Conservation (phyloP, 1,140 invertebrate genomes). For the Pentalonia nigronervosa region DNA sequence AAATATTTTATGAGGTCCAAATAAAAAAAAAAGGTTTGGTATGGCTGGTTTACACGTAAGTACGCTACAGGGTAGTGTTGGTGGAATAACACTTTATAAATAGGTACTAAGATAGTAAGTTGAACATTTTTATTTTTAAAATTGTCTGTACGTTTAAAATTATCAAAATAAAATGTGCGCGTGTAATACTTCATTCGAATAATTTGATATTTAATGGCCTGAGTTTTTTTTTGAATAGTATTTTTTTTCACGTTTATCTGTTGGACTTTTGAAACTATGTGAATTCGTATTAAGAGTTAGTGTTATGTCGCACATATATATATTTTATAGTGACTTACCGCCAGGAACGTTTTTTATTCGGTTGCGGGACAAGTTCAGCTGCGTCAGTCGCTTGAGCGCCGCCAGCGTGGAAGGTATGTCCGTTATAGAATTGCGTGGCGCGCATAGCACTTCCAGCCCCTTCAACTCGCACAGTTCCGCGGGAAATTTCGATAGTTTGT, state of each 20-base stretch:
- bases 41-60: background rate
- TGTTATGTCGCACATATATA: background rate
- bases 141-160: background rate
- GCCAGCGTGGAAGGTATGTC: background rate
- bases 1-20: no score
- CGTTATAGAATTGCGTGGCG: background rate
- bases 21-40: no score
- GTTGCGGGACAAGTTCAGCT: slow-evolving; percentile 32
- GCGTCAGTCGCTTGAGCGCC: slow-evolving; percentile 22
- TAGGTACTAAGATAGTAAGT: no score
- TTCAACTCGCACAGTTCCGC: slow-evolving; percentile 18
- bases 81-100: no score
- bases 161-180: background rate
- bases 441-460: slow-evolving; percentile 35
- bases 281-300: background rate
- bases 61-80: background rate
- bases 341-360: background rate
- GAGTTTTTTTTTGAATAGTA: background rate
- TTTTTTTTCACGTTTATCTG: background rate
- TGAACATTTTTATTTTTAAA: background rate
- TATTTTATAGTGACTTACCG: background rate
- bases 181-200: background rate
- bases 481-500: slow-evolving; percentile 22
- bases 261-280: background rate
- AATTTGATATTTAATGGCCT: background rate